phyloP scores from a whole-genome alignment of 2,888 invertebrate species.

The Sinotaia quadrata region DNA sequence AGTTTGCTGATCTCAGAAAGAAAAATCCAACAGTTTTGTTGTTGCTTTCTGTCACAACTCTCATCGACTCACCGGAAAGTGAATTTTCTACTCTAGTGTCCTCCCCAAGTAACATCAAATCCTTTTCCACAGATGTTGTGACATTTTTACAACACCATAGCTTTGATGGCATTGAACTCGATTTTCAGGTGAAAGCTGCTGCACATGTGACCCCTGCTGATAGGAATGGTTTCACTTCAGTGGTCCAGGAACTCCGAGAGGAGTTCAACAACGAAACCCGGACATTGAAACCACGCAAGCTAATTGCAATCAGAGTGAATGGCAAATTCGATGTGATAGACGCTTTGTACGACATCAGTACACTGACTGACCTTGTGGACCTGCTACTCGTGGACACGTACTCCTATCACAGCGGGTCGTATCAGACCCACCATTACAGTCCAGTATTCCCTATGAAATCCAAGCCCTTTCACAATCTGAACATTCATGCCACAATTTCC shows the following conservation, averaged over 20 bases:
- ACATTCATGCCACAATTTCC: background rate
- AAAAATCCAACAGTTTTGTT: background rate
- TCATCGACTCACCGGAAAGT: background rate
- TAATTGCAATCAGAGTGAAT: background rate
- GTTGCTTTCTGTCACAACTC: background rate
- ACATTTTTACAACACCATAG: background rate
- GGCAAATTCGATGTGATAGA: background rate
- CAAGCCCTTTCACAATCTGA: background rate
- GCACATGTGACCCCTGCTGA: background rate
- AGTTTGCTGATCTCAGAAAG: background rate
- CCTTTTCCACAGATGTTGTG: background rate
- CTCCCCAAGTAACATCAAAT: background rate
- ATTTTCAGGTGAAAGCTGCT: background rate
- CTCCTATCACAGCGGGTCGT: background rate
- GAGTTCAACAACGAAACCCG: background rate
- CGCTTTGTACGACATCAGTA: background rate
- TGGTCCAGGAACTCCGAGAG: background rate
- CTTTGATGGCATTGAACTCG: background rate
- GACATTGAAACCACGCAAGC: background rate
- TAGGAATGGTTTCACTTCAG: background rate
- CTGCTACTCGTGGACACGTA: background rate
- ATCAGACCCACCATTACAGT: background rate
- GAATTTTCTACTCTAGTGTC: background rate
- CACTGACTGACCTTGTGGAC: background rate
- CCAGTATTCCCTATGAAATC: background rate